Evolutionary conservation across 2,888 invertebrate species (phyloP).

Genomic region (Dexiosoma caninum): DNA sequence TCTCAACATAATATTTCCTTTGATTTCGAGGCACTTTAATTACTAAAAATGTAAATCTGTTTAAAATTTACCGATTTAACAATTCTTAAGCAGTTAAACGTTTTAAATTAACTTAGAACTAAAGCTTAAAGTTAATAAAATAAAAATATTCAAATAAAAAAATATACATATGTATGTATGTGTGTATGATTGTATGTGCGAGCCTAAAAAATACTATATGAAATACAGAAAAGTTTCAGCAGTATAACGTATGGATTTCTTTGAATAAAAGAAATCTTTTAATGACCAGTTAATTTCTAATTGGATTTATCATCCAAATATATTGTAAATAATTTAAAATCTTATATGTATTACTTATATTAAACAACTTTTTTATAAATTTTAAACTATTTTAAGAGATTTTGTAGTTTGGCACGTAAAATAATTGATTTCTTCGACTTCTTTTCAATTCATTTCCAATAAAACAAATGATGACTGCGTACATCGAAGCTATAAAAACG

Average conservation of each 20-base stretch:
- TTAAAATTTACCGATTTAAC: too few species aligned
- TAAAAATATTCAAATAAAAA: background rate
- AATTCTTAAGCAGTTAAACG: background rate
- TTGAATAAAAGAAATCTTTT: conserved; percentile 2
- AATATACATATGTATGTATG: background rate
- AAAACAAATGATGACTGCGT: conserved; percentile 74
- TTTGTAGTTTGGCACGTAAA: conserved; percentile 60
- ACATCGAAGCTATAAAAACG: conserved; percentile 74
- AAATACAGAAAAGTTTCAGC: conserved; percentile 4
- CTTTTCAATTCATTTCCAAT: conserved; percentile 71
- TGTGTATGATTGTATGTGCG: background rate
- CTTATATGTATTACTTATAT: background rate
- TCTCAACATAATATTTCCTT: too few species aligned
- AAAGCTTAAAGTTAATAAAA: background rate
- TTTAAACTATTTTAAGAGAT: conserved; percentile 37
- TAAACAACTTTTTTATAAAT: background rate
- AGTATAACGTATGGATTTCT: conserved; percentile 3
- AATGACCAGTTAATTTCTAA: conserved; percentile 29
- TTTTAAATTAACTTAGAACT: background rate
- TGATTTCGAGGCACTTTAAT: too few species aligned
- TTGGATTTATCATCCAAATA: conserved; percentile 5
- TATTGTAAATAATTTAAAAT: background rate
- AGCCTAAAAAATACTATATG: background rate
- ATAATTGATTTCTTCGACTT: conserved; percentile 31
- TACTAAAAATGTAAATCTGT: too few species aligned